Conservation (phyloP, 1,140 invertebrate genomes). For the Drosophila gunungcola region DNA sequence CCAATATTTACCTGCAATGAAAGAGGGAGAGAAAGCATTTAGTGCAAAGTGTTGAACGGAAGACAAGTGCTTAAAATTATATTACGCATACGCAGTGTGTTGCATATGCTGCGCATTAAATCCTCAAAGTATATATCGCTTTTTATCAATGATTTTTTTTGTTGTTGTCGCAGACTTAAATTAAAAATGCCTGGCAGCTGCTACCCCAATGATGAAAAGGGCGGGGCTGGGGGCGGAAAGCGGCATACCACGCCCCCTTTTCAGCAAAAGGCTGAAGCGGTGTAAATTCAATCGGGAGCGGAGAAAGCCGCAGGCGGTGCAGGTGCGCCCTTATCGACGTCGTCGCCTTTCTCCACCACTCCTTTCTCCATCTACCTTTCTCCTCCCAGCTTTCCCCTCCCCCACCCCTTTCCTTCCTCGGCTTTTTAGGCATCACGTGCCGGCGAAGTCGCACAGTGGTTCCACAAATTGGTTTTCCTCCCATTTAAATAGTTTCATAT, state of each 20-base stretch:
- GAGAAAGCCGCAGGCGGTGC: conserved; percentile 54
- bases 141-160: conserved; percentile 8
- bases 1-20: conserved; percentile 76
- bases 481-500: neutral
- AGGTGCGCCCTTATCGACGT: conserved; percentile 65
- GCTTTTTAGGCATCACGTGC: conserved; percentile 44
- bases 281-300: conserved; percentile 69
- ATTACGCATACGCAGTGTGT: conserved; percentile 54
- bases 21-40: conserved; percentile 20
- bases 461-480: neutral
- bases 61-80: conserved; percentile 51
- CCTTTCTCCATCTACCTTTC: neutral
- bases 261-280: conserved; percentile 17
- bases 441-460: conserved; percentile 21
- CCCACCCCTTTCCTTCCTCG: neutral
- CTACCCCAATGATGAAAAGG: conserved; percentile 33
- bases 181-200: conserved; percentile 69
- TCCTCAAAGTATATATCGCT: conserved; percentile 23
- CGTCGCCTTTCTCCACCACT: neutral
- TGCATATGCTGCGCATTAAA: conserved; percentile 29
- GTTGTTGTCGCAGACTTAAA: conserved; percentile 35
- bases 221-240: neutral
- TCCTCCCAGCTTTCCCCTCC: neutral
- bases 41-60: conserved; percentile 11
- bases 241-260: conserved; percentile 9